Evolutionary conservation across 2,888 invertebrate genomes (phyloP).

Genomic region (Drosophila rellima): DNA sequence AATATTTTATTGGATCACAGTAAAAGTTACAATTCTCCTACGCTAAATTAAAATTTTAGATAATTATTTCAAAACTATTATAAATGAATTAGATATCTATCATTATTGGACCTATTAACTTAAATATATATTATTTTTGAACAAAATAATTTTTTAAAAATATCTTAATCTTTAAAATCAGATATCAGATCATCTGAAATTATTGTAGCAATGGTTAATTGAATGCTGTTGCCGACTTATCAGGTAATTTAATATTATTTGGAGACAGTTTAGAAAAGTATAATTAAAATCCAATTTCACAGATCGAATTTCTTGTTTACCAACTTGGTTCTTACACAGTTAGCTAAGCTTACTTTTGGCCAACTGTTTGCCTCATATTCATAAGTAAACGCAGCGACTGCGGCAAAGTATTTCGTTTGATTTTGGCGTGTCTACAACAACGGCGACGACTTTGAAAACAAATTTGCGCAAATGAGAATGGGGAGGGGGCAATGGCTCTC

Average conservation of each 20-base stretch:
- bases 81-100: too few species aligned
- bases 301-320: too few species aligned
- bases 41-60: too few species aligned
- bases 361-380: slow-evolving; percentile 12
- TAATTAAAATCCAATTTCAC: too few species aligned
- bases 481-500: slow-evolving; percentile 61
- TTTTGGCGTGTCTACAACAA: slow-evolving; percentile 64
- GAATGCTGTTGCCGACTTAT: too few species aligned
- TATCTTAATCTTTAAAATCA: not conserved
- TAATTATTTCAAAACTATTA: too few species aligned
- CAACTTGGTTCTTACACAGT: not conserved
- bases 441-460: slow-evolving; percentile 74
- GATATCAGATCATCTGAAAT: not conserved
- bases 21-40: too few species aligned
- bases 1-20: not conserved
- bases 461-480: slow-evolving; percentile 58
- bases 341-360: not conserved
- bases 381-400: slow-evolving; percentile 30
- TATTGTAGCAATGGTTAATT: not conserved
- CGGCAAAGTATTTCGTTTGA: slow-evolving; percentile 62
- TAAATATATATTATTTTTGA: not conserved
- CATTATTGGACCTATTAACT: not conserved
- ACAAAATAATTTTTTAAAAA: not conserved
- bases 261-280: not conserved
- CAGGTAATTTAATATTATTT: not conserved